Evolutionary conservation across 2,888 invertebrate species (phyloP), one percentile per base, ranked within the genome.

Genomic region (Sylvicola fuscatus): DNA sequence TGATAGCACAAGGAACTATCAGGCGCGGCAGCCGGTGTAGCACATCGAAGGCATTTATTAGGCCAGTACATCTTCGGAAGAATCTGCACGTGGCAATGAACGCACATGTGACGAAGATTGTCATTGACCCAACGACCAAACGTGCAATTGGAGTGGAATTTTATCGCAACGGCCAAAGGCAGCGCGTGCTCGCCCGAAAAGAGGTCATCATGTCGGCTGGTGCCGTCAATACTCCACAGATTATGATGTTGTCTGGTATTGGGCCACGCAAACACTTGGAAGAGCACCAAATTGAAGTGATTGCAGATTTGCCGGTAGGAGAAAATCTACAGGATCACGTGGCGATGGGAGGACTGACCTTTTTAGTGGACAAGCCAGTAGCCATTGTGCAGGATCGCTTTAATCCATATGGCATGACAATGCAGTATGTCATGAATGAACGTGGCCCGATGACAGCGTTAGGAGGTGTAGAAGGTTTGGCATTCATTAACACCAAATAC

Each of bases 181-280:
- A 74, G 47, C 61, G 72, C 0, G 74, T 79, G 0, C 61, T 69
- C 39, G 87, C 87, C 0, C 68, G 69, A 36, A 80, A 81, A 46
- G 87, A 87, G 55, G 72, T 93, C 0, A 81, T 93, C 33, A 51
- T 93, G 28, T 77, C 86, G 10, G 89, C 87, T 0, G 93, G 93
- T 0, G 73, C 92, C 1, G 82, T 95, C 17, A 92, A 92, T 51
- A 78, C 80, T 10, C 87, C 93, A 0, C 92, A 93, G 51, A 60
- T 95, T 35, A 60, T 95, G 40, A 86, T 92, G 86, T 57, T 93
- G 1, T 89, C 89, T 0, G 92, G 92, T 0, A 65, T 86, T 35
- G 81, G 81, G 1, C 81, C 83, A 0, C 62, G 64, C 36, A 59
- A 71, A 11, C 82, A 86, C 45, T 60, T 86, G 10, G 57, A 61